Conservation (phyloP, 2,113 vertebrate genomes). For the Malurus alboscapulatus region DNA sequence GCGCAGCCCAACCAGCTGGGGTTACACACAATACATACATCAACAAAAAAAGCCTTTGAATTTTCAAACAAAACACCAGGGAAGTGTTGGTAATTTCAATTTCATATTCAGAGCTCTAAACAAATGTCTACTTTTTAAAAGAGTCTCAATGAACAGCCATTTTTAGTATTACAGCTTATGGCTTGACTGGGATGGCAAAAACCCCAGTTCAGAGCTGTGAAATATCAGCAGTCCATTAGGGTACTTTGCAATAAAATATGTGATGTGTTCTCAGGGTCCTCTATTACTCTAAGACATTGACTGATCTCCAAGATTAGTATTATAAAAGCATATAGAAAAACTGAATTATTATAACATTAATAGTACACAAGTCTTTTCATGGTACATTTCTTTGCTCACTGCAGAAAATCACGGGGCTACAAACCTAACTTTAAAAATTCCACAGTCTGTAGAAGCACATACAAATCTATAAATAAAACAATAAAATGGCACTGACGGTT, state of each 20-base stretch:
- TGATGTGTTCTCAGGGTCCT: neutral
- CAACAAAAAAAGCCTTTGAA: neutral
- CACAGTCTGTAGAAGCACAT: neutral
- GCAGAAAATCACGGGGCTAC: neutral
- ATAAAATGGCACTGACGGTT: neutral
- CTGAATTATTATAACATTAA: neutral
- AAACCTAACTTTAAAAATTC: neutral
- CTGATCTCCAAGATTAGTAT: neutral
- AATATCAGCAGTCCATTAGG: neutral
- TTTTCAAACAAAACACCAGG: slow-evolving; percentile 12
- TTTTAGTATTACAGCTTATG: neutral
- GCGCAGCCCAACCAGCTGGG: neutral
- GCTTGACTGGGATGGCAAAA: neutral
- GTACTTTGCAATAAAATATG: neutral
- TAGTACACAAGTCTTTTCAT: neutral
- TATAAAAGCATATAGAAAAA: neutral
- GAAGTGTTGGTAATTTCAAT: neutral
- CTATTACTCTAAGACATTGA: neutral
- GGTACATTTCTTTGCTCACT: neutral
- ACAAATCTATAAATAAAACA: neutral
- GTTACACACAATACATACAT: neutral
- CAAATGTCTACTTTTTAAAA: neutral
- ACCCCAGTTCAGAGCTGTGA: neutral
- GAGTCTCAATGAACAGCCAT: neutral
- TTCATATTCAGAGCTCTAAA: neutral